phyloP scores from a whole-genome alignment of 2,797 vertebrate genomes.

The Sebastes baramenuke region DNA sequence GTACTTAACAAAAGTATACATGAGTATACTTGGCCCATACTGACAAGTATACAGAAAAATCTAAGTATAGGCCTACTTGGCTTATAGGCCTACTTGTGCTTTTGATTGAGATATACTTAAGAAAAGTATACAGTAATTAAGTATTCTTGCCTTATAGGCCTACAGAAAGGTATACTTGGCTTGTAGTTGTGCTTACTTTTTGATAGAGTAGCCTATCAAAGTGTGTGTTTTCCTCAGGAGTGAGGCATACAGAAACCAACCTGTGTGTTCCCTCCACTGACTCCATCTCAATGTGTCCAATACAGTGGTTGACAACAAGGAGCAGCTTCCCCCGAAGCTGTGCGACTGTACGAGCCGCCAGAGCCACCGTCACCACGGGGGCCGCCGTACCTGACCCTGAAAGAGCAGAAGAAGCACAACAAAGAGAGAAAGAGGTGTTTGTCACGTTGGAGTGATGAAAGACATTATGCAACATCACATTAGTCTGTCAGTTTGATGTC shows the following conservation, averaged over 20 bases:
- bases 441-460: background rate
- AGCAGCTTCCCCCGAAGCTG: conserved; percentile 91
- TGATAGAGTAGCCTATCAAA: no score
- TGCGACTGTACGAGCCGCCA: conserved; percentile 90
- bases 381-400: conserved; percentile 94
- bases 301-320: conserved; percentile 92
- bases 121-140: no score
- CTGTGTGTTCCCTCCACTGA: conserved; percentile 96
- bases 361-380: conserved; percentile 86
- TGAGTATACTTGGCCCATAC: no score
- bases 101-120: no score
- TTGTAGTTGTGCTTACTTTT: no score
- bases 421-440: background rate
- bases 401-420: background rate
- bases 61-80: no score
- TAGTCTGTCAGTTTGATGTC: background rate
- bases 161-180: no score
- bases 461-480: background rate
- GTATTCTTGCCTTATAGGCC: no score
- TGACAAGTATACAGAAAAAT: rapidly evolving
- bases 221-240: background rate
- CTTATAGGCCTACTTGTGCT: no score
- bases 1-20: no score
- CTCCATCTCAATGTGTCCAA: conserved; percentile 98
- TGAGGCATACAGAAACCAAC: conserved; percentile 67